Percentiles rank a stretch among this genome's conserved stretches.
Evolutionary conservation across 1,140 invertebrate species (phyloP).

Genomic region (Musca domestica): DNA sequence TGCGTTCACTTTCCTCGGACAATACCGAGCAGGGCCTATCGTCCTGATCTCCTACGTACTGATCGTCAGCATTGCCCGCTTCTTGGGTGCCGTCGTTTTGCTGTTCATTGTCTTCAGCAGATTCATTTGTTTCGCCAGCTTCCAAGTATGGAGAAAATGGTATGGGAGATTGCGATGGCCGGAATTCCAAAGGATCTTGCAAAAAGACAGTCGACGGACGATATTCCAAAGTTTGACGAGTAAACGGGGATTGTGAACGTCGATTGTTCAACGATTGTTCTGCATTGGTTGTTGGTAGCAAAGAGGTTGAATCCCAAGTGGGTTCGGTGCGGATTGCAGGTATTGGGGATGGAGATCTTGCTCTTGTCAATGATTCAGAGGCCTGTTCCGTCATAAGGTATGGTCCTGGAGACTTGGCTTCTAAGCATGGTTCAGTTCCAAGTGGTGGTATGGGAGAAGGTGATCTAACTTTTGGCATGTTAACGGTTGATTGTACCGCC

Average conservation of each 20-base stretch:
- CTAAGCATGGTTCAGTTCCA: too few relatives aligned
- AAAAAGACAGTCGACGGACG: too few relatives aligned
- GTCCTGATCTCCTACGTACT: neutral
- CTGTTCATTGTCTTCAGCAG: neutral
- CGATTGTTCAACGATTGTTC: too few relatives aligned
- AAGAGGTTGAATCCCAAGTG: too few relatives aligned
- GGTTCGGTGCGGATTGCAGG: too few relatives aligned
- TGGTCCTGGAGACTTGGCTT: slow-evolving; percentile 35
- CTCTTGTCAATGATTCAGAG: neutral
- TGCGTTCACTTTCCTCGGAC: slow-evolving; percentile 48
- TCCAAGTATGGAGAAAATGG: neutral
- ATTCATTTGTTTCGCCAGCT: neutral
- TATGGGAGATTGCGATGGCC: too few relatives aligned
- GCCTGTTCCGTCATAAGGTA: slow-evolving; percentile 33
- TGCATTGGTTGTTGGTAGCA: too few relatives aligned
- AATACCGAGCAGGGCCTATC: slow-evolving; percentile 47
- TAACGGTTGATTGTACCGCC: too few relatives aligned
- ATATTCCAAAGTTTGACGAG: neutral
- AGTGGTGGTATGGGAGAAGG: too few relatives aligned
- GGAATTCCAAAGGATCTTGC: too few relatives aligned
- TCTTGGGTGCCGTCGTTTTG: neutral
- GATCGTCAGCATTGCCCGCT: neutral
- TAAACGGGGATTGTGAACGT: neutral
- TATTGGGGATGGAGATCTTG: too few relatives aligned
- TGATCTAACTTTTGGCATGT: too few relatives aligned